phyloP scores from a whole-genome alignment of 2,888 invertebrate genomes.

The Philonicus albiceps region DNA sequence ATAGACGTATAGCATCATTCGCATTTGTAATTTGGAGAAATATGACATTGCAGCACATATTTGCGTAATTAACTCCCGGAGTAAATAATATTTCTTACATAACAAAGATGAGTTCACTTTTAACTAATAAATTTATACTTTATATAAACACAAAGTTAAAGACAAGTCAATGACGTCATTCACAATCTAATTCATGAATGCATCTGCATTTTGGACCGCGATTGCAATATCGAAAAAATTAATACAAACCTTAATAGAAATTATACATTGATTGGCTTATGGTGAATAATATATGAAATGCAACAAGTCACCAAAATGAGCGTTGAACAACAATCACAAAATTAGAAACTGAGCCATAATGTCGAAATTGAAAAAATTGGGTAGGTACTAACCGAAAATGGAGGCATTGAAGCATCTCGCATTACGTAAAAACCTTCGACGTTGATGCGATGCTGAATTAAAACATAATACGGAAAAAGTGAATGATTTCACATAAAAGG shows the following conservation, averaged over 20 bases:
- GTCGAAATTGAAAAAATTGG: background rate
- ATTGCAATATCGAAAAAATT: background rate
- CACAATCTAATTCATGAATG: background rate
- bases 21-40: background rate
- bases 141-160: too few species aligned
- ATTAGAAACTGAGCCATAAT: background rate
- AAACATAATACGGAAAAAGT: background rate
- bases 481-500: constrained; percentile 4
- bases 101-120: background rate
- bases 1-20: background rate
- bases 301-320: background rate
- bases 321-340: background rate
- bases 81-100: background rate
- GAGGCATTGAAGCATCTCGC: constrained; percentile 16
- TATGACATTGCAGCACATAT: background rate
- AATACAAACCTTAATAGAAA: background rate
- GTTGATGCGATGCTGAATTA: background rate
- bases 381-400: constrained; percentile 6
- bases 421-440: background rate
- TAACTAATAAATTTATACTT: background rate
- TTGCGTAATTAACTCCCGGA: background rate
- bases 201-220: background rate
- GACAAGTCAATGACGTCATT: background rate
- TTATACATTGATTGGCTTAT: background rate
- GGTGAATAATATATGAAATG: background rate